These are phyloP conservation scores for Platycnemis pennipes DNA, from an alignment of 2,888 invertebrate genomes.

Conservation along the genomic window DNA sequence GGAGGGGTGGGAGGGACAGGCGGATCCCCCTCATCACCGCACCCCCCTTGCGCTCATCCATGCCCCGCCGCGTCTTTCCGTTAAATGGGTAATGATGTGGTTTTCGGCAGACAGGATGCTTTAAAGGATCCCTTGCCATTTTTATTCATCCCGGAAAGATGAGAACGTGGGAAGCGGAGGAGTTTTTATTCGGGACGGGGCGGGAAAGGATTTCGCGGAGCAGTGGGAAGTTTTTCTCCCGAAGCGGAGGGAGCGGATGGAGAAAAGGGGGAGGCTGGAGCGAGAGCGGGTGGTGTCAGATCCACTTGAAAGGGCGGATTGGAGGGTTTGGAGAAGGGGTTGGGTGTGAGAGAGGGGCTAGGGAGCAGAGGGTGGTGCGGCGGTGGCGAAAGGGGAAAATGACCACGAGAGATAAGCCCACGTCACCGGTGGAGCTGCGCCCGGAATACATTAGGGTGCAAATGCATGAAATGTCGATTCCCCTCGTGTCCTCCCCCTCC, in stretches of 20 bases:
- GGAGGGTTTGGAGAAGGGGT: neutral
- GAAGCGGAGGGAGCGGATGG: neutral
- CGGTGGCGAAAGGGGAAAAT: conserved; percentile 49
- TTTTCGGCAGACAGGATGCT: conserved; percentile 13
- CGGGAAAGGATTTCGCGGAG: neutral
- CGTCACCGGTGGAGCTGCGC: conserved; percentile 65
- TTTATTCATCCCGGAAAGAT: conserved; percentile 35
- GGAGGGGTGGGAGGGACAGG: neutral
- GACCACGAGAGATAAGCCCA: conserved; percentile 61
- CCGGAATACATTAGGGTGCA: conserved; percentile 66
- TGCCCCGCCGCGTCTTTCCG: conserved; percentile 33
- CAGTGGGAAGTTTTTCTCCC: neutral
- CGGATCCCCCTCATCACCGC: neutral
- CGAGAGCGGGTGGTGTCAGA: neutral
- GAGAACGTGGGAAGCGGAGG: neutral
- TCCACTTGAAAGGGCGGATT: conserved; percentile 37
- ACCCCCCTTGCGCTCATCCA: neutral
- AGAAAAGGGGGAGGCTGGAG: neutral
- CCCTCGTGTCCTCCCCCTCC: neutral
- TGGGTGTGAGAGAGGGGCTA: too few species aligned
- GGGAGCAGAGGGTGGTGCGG: neutral
- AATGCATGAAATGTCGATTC: conserved; percentile 65
- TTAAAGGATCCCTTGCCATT: conserved; percentile 37
- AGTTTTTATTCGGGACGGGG: neutral
- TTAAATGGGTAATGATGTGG: conserved; percentile 38